Evolutionary conservation across 2,888 invertebrate species (phyloP).

Genomic region (Nematopogon swammerdamellus): DNA sequence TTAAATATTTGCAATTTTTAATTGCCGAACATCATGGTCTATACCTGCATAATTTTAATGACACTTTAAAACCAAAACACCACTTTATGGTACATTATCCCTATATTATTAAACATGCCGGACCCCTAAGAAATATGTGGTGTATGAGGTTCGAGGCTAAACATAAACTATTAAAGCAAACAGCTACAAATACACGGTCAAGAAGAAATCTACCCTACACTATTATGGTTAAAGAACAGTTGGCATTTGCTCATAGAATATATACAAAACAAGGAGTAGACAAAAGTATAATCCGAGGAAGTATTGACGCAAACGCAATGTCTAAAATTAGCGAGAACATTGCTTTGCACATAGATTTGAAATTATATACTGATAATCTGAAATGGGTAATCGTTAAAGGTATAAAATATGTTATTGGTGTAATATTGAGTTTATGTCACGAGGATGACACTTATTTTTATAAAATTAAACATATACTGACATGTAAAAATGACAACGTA

Average conservation of each 20-base stretch:
- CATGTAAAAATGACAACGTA: not conserved
- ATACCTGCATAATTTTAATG: conserved; percentile 7
- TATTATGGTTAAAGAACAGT: not conserved
- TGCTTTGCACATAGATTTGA: not conserved
- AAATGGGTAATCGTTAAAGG: not conserved
- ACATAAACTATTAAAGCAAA: not conserved
- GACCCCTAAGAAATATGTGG: not conserved
- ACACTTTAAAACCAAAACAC: not conserved
- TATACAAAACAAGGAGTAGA: not conserved
- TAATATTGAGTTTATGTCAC: not conserved
- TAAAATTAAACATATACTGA: not conserved
- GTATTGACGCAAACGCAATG: not conserved
- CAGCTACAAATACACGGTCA: not conserved
- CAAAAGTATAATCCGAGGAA: not conserved
- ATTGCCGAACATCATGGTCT: conserved; percentile 7
- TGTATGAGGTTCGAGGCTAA: not conserved
- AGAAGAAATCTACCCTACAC: not conserved
- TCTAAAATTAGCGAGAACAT: not conserved
- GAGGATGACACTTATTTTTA: not conserved
- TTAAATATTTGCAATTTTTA: conserved; percentile 6
- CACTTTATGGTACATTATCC: not conserved
- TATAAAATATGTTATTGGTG: not conserved
- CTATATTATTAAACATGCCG: not conserved
- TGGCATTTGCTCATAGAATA: not conserved
- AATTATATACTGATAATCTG: not conserved